Evolutionary conservation across 1,140 invertebrate species (phyloP).

Genomic region (Mylabris phalerata): DNA sequence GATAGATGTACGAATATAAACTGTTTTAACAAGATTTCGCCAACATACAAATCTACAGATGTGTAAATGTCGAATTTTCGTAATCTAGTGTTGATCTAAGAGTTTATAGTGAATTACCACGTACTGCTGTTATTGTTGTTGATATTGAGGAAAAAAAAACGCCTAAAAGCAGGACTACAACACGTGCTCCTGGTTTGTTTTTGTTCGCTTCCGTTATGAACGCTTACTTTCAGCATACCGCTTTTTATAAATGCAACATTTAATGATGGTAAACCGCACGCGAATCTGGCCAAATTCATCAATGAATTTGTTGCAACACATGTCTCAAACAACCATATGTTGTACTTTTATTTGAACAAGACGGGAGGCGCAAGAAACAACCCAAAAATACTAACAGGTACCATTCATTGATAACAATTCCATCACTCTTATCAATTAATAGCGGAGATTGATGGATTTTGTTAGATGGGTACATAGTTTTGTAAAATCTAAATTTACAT

Average conservation of each 20-base stretch:
- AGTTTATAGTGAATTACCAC: neutral
- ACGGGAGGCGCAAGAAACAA: neutral
- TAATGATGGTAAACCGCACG: constrained; percentile 4
- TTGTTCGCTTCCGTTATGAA: constrained; percentile 23
- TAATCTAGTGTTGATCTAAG: too few relatives aligned
- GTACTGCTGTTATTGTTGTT: neutral
- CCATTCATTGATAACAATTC: neutral
- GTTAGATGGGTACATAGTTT: too few relatives aligned
- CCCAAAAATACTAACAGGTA: too few relatives aligned
- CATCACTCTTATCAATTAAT: too few relatives aligned
- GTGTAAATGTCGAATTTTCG: too few relatives aligned
- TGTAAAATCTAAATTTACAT: too few relatives aligned
- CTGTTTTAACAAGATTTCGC: too few relatives aligned
- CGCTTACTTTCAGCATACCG: constrained; percentile 7
- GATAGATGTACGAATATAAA: too few relatives aligned
- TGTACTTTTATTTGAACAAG: neutral
- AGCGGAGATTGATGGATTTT: too few relatives aligned
- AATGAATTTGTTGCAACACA: constrained; percentile 10
- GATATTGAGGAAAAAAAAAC: neutral
- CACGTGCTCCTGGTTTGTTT: constrained; percentile 28
- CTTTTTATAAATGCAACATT: constrained; percentile 3
- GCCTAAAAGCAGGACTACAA: constrained; percentile 1
- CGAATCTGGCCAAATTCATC: constrained; percentile 11
- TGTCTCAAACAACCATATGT: constrained; percentile 1
- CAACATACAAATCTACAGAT: too few relatives aligned